phyloP scores from a whole-genome alignment of 2,113 vertebrate species.

The Trinectes maculatus region DNA sequence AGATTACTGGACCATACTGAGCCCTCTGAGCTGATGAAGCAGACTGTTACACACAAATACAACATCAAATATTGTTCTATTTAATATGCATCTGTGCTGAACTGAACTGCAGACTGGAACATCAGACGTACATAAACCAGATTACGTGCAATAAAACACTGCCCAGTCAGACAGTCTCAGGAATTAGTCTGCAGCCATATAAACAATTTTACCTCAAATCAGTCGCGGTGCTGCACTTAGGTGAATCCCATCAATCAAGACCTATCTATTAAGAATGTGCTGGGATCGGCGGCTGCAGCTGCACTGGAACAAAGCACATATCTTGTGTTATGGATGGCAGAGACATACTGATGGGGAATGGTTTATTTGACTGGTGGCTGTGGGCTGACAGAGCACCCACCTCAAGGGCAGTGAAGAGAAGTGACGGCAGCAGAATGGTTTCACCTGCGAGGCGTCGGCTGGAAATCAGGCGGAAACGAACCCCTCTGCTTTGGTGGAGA shows the following conservation, averaged over 20 bases:
- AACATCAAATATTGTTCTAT: too few species aligned
- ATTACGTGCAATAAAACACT: neutral
- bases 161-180: neutral
- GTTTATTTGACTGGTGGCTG: slow-evolving; percentile 27
- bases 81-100: slow-evolving; percentile 4
- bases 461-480: neutral
- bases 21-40: slow-evolving; percentile 22
- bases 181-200: neutral
- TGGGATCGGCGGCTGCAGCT: slow-evolving; percentile 11
- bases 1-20: slow-evolving; percentile 29
- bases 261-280: neutral
- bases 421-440: slow-evolving; percentile 16
- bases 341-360: slow-evolving; percentile 17
- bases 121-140: slow-evolving; percentile 3
- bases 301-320: slow-evolving; percentile 22
- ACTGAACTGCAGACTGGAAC: slow-evolving; percentile 1
- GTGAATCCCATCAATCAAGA: slow-evolving; percentile 1
- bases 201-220: neutral
- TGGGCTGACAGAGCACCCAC: slow-evolving; percentile 26
- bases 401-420: slow-evolving; percentile 12
- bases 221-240: slow-evolving; percentile 14
- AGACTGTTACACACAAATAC: too few species aligned
- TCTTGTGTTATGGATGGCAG: slow-evolving; percentile 24
- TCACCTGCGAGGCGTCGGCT: neutral
- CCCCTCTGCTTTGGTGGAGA: neutral